Evolutionary conservation across 2,888 invertebrate species (phyloP).

Genomic region (Hemicrepidius hirtus): DNA sequence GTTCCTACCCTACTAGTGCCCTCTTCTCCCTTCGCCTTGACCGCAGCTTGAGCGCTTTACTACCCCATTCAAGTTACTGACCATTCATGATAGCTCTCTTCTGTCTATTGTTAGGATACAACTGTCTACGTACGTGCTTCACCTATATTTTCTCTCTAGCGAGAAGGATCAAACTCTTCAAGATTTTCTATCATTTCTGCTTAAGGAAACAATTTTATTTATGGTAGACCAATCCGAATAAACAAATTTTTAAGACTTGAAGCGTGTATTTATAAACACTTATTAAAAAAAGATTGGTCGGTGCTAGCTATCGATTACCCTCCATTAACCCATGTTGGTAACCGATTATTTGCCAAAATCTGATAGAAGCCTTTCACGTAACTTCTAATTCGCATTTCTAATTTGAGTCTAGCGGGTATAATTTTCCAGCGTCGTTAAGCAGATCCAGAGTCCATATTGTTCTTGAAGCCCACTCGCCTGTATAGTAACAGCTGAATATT

Average conservation of each 20-base stretch:
- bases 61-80: constrained; percentile 60
- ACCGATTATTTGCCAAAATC: constrained; percentile 22
- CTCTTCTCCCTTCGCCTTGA: constrained; percentile 57
- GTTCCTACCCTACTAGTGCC: constrained; percentile 48
- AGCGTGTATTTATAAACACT: too few species aligned
- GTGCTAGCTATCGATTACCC: too few species aligned
- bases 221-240: too few species aligned
- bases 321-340: background rate
- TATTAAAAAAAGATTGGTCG: too few species aligned
- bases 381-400: constrained; percentile 47
- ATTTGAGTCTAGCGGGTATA: constrained; percentile 61
- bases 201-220: too few species aligned
- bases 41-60: constrained; percentile 58
- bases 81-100: constrained; percentile 57
- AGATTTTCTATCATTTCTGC: background rate
- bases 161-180: background rate
- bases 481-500: constrained; percentile 69
- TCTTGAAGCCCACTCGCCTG: constrained; percentile 66
- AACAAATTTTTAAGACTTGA: too few species aligned
- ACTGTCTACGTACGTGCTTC: constrained; percentile 52
- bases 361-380: background rate
- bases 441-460: constrained; percentile 68
- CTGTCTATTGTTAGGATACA: constrained; percentile 53
- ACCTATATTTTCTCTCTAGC: constrained; percentile 41
- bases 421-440: constrained; percentile 70